Evolutionary conservation across 2,113 vertebrate species (phyloP).

Genomic region (Archilochus colubris): DNA sequence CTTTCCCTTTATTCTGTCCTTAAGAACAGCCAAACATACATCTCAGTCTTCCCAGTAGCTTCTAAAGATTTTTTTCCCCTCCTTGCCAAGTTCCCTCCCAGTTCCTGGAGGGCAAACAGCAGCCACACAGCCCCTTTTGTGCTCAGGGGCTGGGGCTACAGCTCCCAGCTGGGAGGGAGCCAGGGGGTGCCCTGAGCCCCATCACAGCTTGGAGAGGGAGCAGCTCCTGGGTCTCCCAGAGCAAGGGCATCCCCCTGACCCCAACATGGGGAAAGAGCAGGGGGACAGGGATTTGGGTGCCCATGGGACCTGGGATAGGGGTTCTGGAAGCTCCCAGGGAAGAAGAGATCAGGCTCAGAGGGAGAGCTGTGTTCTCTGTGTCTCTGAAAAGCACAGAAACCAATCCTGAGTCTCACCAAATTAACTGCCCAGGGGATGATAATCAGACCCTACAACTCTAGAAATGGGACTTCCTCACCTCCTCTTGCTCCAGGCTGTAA

Average conservation of each 20-base stretch:
- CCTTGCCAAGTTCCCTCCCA: conserved; percentile 27
- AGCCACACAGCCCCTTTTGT: conserved; percentile 43
- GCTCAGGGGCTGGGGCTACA: background rate
- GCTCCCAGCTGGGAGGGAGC: background rate
- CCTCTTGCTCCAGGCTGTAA: rapidly evolving
- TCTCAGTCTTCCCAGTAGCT: background rate
- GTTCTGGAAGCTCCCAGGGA: background rate
- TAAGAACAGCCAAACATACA: background rate
- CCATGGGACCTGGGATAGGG: rapidly evolving
- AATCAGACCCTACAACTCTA: background rate
- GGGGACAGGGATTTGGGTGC: background rate
- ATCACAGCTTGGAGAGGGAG: conserved; percentile 20
- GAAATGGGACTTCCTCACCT: rapidly evolving
- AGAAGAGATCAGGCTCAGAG: rapidly evolving
- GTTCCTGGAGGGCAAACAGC: background rate
- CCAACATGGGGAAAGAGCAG: rapidly evolving
- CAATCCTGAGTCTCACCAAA: rapidly evolving
- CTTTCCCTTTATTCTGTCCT: background rate
- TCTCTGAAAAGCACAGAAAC: background rate
- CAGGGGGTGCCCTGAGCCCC: background rate
- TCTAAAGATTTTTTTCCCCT: background rate
- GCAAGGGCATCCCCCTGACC: background rate
- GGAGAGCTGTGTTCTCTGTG: background rate
- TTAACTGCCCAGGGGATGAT: background rate
- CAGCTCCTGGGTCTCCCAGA: background rate